These are phyloP conservation scores for Aviceda leuphotes DNA, from an alignment of 2,797 vertebrate genomes.

Conservation along the genomic window DNA sequence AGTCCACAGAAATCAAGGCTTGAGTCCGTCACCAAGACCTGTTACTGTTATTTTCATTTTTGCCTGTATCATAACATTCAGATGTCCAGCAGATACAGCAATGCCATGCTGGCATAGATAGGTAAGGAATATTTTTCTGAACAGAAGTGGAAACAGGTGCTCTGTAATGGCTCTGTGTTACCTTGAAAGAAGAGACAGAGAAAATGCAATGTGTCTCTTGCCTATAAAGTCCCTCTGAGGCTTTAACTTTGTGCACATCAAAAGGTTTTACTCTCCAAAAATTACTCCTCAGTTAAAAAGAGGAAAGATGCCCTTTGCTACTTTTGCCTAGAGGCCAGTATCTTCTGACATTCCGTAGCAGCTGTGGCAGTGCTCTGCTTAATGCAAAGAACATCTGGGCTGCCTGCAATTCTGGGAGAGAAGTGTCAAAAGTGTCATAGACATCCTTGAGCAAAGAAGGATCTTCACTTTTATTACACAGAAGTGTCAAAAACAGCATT, in stretches of 20 bases:
- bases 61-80: neutral
- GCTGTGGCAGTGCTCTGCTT: constrained; percentile 16
- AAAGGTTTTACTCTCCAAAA: constrained; percentile 28
- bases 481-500: constrained; percentile 48
- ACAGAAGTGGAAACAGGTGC: constrained; percentile 25
- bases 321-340: constrained; percentile 27
- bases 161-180: neutral
- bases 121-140: neutral
- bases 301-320: constrained; percentile 36
- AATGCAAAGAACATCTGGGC: constrained; percentile 67
- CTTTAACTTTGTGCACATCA: constrained; percentile 1
- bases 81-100: neutral
- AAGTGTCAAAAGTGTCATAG: constrained; percentile 65
- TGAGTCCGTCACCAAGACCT: neutral
- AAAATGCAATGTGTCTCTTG: constrained; percentile 6
- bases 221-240: neutral
- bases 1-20: neutral
- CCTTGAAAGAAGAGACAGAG: constrained; percentile 10
- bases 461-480: constrained; percentile 54
- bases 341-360: constrained; percentile 17
- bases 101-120: neutral
- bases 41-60: neutral
- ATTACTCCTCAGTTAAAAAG: constrained; percentile 10
- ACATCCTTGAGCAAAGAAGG: constrained; percentile 58
- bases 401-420: constrained; percentile 31